These are phyloP conservation scores for Alviniconcha strummeri DNA, from an alignment of 2,888 invertebrate genomes.

Conservation along the genomic window DNA sequence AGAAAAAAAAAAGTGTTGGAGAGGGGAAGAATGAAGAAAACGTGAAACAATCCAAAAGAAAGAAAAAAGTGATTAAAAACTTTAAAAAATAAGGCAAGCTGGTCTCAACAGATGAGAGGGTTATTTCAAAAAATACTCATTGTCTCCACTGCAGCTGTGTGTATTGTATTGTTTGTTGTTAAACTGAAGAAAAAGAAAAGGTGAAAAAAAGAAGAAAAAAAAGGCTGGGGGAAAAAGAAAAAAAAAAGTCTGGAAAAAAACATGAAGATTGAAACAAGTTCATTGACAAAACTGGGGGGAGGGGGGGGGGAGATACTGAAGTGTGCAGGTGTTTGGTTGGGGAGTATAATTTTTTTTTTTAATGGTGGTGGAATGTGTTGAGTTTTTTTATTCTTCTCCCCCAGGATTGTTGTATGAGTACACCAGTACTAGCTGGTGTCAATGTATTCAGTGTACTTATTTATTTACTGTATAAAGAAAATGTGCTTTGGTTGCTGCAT, in stretches of 20 bases:
- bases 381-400: neutral
- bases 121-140: slow-evolving; percentile 14
- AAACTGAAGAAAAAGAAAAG: neutral
- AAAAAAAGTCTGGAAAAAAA: neutral
- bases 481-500: neutral
- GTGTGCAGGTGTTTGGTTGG: too few relatives aligned
- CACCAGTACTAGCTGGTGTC: too few relatives aligned
- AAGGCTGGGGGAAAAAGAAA: neutral
- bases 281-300: too few relatives aligned
- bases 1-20: neutral
- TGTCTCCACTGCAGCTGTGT: slow-evolving; percentile 19
- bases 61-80: neutral
- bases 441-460: too few relatives aligned
- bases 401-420: too few relatives aligned
- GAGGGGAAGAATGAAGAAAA: neutral
- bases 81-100: neutral
- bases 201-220: neutral
- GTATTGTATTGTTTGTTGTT: neutral
- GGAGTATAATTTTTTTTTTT: neutral
- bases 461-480: too few relatives aligned
- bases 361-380: neutral
- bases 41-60: neutral
- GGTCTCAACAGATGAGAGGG: neutral
- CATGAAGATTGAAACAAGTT: too few relatives aligned
- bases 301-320: too few relatives aligned